Evolutionary conservation across 2,797 vertebrate genomes (phyloP).

Genomic region (Eidolon dupreanum): DNA sequence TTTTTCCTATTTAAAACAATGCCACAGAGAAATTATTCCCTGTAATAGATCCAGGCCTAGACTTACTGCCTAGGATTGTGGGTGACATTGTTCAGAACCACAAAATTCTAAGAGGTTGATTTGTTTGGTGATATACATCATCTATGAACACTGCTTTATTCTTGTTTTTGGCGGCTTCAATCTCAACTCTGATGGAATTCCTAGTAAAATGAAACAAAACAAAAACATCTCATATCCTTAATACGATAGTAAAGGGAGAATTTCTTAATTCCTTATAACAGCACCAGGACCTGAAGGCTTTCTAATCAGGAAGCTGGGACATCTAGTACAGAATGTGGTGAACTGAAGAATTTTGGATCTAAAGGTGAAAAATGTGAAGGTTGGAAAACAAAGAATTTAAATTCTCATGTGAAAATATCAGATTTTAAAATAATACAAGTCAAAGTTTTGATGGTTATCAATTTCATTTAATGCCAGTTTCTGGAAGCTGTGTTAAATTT

Average conservation of each 20-base stretch:
- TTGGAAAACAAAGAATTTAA: neutral
- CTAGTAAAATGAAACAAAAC: neutral
- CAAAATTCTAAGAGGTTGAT: neutral
- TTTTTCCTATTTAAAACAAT: neutral
- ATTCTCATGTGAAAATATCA: neutral
- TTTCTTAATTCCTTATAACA: neutral
- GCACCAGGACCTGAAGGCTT: neutral
- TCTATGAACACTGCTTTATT: neutral
- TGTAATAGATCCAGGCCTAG: neutral
- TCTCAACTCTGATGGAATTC: conserved; percentile 9
- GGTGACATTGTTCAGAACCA: neutral
- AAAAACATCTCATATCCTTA: neutral
- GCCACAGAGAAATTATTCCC: neutral
- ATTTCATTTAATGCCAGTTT: conserved; percentile 31
- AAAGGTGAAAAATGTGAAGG: neutral
- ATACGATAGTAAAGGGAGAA: neutral
- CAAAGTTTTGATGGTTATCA: neutral
- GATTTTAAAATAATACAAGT: neutral
- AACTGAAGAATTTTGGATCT: neutral
- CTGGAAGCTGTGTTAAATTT: neutral
- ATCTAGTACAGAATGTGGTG: neutral
- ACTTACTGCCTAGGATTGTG: neutral
- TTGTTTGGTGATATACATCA: neutral
- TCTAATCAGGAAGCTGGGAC: neutral
- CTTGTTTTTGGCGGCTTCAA: neutral